Percentiles rank a stretch among this genome's conserved stretches.
Conservation (phyloP, 2,797 vertebrate species). For the Heterohyrax brucei region DNA sequence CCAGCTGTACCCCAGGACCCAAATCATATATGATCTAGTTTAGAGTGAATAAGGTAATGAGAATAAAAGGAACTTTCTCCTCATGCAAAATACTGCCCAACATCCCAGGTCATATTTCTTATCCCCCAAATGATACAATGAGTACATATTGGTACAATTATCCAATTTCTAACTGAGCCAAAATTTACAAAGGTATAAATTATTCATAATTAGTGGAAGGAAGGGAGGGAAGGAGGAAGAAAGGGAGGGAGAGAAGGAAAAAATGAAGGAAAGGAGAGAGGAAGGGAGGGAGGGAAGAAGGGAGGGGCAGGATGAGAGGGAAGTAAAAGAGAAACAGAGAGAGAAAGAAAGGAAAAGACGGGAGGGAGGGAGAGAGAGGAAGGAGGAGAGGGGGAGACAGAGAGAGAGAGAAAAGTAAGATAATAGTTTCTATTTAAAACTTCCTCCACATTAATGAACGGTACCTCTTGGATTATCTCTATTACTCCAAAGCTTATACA, state of each 20-base stretch:
- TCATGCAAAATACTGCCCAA: background rate
- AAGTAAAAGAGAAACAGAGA: background rate
- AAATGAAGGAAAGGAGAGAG: no score
- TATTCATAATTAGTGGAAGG: background rate
- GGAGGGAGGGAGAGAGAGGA: background rate
- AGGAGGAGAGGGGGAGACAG: no score
- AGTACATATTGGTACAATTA: background rate
- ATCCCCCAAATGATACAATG: background rate
- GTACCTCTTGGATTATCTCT: background rate
- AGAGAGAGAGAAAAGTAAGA: background rate
- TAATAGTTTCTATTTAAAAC: background rate
- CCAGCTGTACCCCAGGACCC: background rate
- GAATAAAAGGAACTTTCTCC: background rate
- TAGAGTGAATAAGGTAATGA: background rate
- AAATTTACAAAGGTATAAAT: background rate
- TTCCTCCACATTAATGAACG: background rate
- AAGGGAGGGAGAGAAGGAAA: no score
- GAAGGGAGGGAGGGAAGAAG: no score
- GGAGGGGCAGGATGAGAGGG: no score
- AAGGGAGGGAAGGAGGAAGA: background rate
- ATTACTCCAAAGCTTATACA: background rate
- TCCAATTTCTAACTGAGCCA: background rate
- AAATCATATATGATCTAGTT: background rate
- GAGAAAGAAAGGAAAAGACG: background rate
- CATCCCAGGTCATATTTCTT: background rate